Base-by-base conservation (phyloP, 2,888 invertebrate species). In the Nysson spinosus region DNA sequence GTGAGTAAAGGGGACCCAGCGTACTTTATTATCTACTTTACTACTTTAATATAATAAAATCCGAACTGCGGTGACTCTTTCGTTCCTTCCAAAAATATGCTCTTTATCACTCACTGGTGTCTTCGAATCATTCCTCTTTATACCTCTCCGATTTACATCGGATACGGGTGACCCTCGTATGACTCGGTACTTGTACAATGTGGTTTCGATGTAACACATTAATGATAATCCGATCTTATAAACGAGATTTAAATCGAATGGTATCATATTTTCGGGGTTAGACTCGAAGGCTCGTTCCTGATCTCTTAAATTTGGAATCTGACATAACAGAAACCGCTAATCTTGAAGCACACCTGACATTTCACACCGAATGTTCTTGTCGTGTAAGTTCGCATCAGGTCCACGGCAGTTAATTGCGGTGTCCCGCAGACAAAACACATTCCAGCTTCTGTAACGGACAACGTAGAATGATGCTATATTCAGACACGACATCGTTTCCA, bases 351-450 rank as follows among this genome's bases (percentile, higher is more conserved):
- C 78, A 78, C 69, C 74, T 81, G 80, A 80, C 75, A 68, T 79
- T 80, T 83, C 81, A 64, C 78, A 72, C 67, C 52, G 57, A 68
- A 56, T 71, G 78, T 67, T 63, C 68, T 72, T 78, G 81, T 75
- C 77, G 79, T 69, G 70, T 62, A 60, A 70, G 68, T 66, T 69
- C 61, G 57, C 65, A 72, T 58, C 77, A 76, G 69, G 75, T 74
- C 70, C 72, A 71, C 70, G 77, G 76, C 78, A 76, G 79, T 81
- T 80, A 81, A 81, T 82, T 83, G 83, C 79, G 83, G 83, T 80
- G 69, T 69, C 62, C 82, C 83, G 63, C 82, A 78, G 75, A 80
- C 78, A 78, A 78, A 80, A 81, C 73, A 75, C 72, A 61, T 57
- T 65, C 72, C 66, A 69, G 77, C 63, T 75, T 69, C 78, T 79